Percentiles rank a stretch among this genome's conserved stretches.
These are phyloP conservation scores for Thymallus thymallus DNA, from an alignment of 2,113 vertebrate genomes.

Conservation along the genomic window DNA sequence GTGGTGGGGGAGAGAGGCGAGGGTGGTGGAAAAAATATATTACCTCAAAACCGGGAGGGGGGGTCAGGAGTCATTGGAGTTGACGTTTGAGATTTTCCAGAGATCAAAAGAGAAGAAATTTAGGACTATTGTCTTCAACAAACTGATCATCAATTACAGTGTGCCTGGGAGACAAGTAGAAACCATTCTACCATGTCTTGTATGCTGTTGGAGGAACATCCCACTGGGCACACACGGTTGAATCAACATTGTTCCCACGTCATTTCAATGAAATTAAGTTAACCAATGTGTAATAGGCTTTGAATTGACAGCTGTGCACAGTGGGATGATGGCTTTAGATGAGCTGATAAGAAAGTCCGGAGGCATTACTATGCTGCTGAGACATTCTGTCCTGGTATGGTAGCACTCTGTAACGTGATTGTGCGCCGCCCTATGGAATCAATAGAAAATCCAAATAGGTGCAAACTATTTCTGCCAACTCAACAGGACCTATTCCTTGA, in stretches of 20 bases:
- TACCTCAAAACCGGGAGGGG: slow-evolving; percentile 38
- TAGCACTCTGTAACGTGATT: too few species aligned
- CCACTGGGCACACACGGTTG: too few species aligned
- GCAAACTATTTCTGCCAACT: too few species aligned
- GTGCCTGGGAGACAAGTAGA: slow-evolving; percentile 1
- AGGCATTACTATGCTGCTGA: slow-evolving; percentile 26
- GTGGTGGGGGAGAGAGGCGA: slow-evolving; percentile 34
- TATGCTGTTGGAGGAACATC: slow-evolving; percentile 48
- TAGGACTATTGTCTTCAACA: slow-evolving; percentile 43
- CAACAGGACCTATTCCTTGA: neutral
- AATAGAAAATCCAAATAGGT: too few species aligned
- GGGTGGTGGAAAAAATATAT: slow-evolving; percentile 56
- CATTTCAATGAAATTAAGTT: too few species aligned
- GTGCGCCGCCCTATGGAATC: too few species aligned
- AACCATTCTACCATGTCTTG: slow-evolving; percentile 45
- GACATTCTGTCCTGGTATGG: too few species aligned
- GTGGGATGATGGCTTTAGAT: slow-evolving; percentile 32
- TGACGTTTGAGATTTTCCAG: slow-evolving; percentile 65
- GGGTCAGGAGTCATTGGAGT: slow-evolving; percentile 44
- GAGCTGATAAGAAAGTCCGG: slow-evolving; percentile 39
- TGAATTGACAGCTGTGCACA: too few species aligned
- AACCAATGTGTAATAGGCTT: too few species aligned
- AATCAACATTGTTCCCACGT: too few species aligned
- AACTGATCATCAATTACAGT: slow-evolving; percentile 43
- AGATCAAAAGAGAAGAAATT: slow-evolving; percentile 47